Base-by-base conservation (phyloP, 1,140 invertebrate species). In the Coboldia fuscipes region DNA sequence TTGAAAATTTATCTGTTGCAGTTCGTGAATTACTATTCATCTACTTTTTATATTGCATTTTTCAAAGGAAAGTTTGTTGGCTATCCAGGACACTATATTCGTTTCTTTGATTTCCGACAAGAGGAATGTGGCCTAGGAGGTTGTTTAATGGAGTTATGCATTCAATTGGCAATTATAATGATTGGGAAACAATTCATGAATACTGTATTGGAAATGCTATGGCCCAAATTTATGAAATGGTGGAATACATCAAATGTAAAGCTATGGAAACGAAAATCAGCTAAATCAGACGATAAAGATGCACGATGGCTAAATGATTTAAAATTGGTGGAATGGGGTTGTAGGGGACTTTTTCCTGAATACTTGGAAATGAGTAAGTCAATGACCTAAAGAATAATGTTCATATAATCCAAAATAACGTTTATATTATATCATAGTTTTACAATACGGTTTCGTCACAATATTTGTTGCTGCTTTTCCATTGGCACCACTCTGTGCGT, bases 1-100 rank as follows among this genome's bases (percentile, higher is more conserved):
- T 61, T 97, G 9, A 97, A 97, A 64, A 93, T 97, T 44, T 97
- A 97, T 56, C 56, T 97, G 7, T 69, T 98, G 23, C 89, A 97
- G 61, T 97, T 97, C 61, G 83, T 97, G 21, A 98, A 98, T 57
- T 97, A 94, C 55, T 97, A 97, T 57, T 84, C 90, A 15, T 93
- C 89, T 1, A 92, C 97, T 51, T 93, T 97, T 63, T 98, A 98
- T 50, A 92, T 98, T 45, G 93, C 90, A 0, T 97, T 97, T 60
- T 79, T 96, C 43, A 97, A 97, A 55, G 92, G 90, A 27, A 90
- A 84, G 56, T 80, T 83, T 43, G 65, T 84, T n/a, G 84, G 84
- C 0, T 73, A 76, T 48, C 84, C 84, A 0, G 75, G 72, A 4
- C 58, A 72, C 21, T 88, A 88, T 44, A 78, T 73, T 37, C 61